Evolutionary conservation across 1,140 invertebrate genomes (phyloP).

Genomic region (Laodelphax striatellus): DNA sequence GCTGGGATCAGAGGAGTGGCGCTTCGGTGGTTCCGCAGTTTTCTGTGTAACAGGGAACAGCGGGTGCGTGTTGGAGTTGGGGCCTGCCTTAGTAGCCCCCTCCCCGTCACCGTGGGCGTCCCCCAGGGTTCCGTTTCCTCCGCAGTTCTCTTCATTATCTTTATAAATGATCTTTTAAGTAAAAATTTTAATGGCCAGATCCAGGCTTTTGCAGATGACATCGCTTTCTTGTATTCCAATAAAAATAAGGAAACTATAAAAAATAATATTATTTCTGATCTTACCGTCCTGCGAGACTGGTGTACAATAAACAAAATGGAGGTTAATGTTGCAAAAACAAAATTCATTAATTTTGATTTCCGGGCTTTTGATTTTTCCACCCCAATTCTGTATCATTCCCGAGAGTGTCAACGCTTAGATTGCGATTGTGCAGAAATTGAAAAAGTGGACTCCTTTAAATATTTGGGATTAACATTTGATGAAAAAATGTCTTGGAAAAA

Average conservation of each 20-base stretch:
- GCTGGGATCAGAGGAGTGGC: slow-evolving; percentile 3
- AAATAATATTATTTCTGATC: background rate
- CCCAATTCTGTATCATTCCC: background rate
- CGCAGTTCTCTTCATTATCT: slow-evolving; percentile 3
- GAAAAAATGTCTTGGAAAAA: slow-evolving; percentile 3
- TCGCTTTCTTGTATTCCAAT: background rate
- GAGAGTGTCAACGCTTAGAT: background rate
- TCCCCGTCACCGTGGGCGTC: background rate
- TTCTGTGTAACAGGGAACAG: background rate
- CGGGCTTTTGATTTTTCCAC: background rate
- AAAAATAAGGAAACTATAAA: background rate
- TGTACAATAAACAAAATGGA: background rate
- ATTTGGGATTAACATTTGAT: background rate
- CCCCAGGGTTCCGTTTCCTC: slow-evolving; percentile 6
- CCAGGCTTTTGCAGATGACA: slow-evolving; percentile 9
- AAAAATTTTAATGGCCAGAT: background rate
- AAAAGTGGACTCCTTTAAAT: slow-evolving; percentile 4
- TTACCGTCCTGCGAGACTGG: background rate
- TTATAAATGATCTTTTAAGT: slow-evolving; percentile 7
- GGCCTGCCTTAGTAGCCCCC: background rate
- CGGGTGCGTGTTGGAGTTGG: background rate
- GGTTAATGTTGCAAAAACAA: slow-evolving; percentile 1
- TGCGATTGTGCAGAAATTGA: slow-evolving; percentile 1
- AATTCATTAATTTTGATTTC: slow-evolving; percentile 1
- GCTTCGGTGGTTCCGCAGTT: slow-evolving; percentile 1